Base-by-base conservation (phyloP, 2,797 vertebrate species). In the Amphiprion clarkii region DNA sequence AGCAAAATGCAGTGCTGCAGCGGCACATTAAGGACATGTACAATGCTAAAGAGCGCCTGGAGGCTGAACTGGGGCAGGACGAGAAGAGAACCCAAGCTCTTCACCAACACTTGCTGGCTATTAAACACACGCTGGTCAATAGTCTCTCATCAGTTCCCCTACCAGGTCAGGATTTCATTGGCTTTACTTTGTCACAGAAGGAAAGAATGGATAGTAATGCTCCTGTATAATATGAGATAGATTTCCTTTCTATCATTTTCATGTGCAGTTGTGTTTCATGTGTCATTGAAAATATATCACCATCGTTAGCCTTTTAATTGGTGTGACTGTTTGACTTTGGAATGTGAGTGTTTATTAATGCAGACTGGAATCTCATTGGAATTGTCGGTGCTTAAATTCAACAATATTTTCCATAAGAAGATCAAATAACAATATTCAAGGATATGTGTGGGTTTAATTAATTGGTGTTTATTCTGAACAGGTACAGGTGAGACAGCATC, bases 11-110 rank as follows among this genome's bases (percentile, higher is more conserved):
- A 0, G 96, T 98, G 82, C 94, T 99, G 87, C 97, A 99, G 94
- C 95, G 96, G 83, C 98, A 99, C 92, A 99, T 98, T 0, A 97
- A 98, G 63, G 98, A 96, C 90, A 99, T 99, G 98, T 97, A 95
- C 92, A 96, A 93, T 0, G 98, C 98, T 78, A 99, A 98, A 87
- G 97, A 99, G 93, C 96, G 97, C 12, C 92, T 99, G 89, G 98
- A 99, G 90, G 97, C 97, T 19, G 98, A 99, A 84, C 89, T 99
- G 84, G 96, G 96, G 0, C 94, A 96, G 88, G 98, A 99, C 55
- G 97, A 99, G 93, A 94, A 95, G 75, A 95, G 97, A 56, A 98
- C 97, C 0, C 94, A 98, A 93, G 96, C 96, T 6, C 92, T 99
- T 75, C 97, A 99, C 82, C 96, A 97, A 86, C 97, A 97, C 82